phyloP scores from a whole-genome alignment of 2,888 invertebrate genomes.

The Lycaena phlaeas region DNA sequence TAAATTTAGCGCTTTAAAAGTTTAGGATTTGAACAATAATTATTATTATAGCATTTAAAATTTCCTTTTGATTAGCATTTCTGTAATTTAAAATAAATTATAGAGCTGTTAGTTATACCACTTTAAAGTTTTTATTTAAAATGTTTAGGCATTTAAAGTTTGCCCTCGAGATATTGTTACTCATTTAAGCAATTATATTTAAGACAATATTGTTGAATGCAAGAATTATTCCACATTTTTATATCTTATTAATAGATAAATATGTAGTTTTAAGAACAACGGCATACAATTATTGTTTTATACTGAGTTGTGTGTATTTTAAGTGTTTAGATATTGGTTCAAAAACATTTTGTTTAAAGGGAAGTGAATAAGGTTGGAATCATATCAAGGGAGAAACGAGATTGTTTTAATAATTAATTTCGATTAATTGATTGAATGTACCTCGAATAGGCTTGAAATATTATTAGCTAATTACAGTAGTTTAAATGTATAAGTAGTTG shows the following conservation, averaged over 20 bases:
- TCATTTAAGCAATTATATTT: conserved; percentile 56
- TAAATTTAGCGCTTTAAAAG: conserved; percentile 7
- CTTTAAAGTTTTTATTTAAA: not conserved
- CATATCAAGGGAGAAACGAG: conserved; percentile 5
- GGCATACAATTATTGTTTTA: conserved; percentile 13
- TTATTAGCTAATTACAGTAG: conserved; percentile 39
- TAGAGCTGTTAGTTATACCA: no score
- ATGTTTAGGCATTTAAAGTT: not conserved
- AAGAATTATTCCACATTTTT: conserved; percentile 64
- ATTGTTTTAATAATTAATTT: not conserved
- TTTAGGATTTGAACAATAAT: conserved; percentile 8
- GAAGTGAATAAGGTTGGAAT: not conserved
- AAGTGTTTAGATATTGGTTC: conserved; percentile 12
- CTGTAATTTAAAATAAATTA: not conserved
- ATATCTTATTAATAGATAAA: conserved; percentile 41
- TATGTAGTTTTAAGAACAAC: conserved; percentile 21
- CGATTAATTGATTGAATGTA: not conserved
- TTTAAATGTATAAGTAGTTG: conserved; percentile 13
- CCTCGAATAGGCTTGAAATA: conserved; percentile 18
- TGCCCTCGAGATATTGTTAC: conserved; percentile 10
- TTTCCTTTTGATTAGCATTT: not conserved
- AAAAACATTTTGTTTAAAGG: conserved; percentile 9
- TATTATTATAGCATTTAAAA: not conserved
- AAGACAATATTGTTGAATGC: conserved; percentile 70
- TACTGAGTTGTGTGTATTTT: conserved; percentile 18